These are phyloP conservation scores for Lerista edwardsae DNA, from an alignment of 2,797 vertebrate genomes.

Conservation along the genomic window DNA sequence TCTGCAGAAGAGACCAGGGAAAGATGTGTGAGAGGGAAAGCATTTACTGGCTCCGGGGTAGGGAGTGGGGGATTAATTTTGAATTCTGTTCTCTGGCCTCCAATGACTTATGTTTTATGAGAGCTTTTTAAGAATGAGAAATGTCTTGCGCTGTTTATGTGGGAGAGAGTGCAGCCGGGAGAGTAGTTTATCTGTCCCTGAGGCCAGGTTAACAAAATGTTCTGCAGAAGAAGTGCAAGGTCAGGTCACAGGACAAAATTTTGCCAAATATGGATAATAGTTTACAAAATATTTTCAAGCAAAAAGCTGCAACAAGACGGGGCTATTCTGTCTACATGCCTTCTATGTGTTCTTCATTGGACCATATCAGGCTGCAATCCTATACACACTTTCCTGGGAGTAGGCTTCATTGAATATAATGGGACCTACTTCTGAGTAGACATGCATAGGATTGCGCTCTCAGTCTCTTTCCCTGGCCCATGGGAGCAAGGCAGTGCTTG, in stretches of 20 bases:
- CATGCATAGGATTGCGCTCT: too few relatives aligned
- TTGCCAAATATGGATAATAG: neutral
- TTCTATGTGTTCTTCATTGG: neutral
- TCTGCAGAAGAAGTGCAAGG: neutral
- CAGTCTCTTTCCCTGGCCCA: neutral
- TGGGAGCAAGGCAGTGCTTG: neutral
- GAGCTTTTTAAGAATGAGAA: neutral
- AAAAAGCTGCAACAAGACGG: neutral
- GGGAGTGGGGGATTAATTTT: neutral
- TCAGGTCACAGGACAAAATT: neutral
- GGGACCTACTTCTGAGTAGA: too few relatives aligned
- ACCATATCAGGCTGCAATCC: too few relatives aligned
- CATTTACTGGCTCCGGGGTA: slow-evolving; percentile 5
- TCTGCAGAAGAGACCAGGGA: neutral
- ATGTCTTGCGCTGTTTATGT: neutral
- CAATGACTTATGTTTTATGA: neutral
- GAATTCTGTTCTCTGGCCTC: neutral
- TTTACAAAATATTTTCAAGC: neutral
- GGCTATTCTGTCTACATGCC: neutral
- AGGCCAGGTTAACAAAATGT: neutral
- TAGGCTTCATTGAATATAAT: too few relatives aligned
- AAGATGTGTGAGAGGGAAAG: neutral
- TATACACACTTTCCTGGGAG: too few relatives aligned
- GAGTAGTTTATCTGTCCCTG: neutral
- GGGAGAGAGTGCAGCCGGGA: neutral